Evolutionary conservation across 2,888 invertebrate species (phyloP).

Genomic region (Amblyteles armatorius): DNA sequence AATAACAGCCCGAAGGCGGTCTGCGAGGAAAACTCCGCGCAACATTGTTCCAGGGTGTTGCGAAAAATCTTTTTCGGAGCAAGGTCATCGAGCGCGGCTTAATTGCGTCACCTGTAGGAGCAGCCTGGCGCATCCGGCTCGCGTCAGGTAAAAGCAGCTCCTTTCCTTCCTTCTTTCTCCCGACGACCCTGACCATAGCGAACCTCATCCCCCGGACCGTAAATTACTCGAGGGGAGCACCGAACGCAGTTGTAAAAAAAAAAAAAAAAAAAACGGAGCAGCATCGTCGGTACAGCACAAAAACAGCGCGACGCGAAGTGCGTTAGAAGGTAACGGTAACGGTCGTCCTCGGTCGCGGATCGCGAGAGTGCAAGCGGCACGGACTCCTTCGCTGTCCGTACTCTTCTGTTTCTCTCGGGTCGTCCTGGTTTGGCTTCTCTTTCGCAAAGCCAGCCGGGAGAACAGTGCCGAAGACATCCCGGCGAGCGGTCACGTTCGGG

Average conservation of each 20-base stretch:
- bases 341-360: constrained; percentile 70
- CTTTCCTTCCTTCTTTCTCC: constrained; percentile 41
- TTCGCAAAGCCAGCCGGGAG: constrained; percentile 51
- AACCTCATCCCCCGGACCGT: constrained; percentile 70
- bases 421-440: constrained; percentile 33
- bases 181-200: constrained; percentile 73
- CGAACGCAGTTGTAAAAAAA: constrained; percentile 70
- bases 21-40: constrained; percentile 16
- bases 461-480: constrained; percentile 57
- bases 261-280: constrained; percentile 31
- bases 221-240: constrained; percentile 71
- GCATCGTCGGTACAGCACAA: constrained; percentile 70
- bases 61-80: constrained; percentile 80
- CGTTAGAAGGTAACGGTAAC: constrained; percentile 77
- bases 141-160: constrained; percentile 62
- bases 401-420: constrained; percentile 53
- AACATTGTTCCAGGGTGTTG: constrained; percentile 70
- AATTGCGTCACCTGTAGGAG: constrained; percentile 82
- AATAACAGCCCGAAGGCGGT: constrained; percentile 38
- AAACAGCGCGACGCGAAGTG: constrained; percentile 76
- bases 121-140: constrained; percentile 49
- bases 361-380: constrained; percentile 51
- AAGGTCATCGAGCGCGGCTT: constrained; percentile 77
- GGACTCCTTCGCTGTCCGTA: constrained; percentile 35
- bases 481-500: constrained; percentile 66